Conservation (phyloP, 35 echinoderm and acorn worm genomes). For the Acanthaster planci region DNA sequence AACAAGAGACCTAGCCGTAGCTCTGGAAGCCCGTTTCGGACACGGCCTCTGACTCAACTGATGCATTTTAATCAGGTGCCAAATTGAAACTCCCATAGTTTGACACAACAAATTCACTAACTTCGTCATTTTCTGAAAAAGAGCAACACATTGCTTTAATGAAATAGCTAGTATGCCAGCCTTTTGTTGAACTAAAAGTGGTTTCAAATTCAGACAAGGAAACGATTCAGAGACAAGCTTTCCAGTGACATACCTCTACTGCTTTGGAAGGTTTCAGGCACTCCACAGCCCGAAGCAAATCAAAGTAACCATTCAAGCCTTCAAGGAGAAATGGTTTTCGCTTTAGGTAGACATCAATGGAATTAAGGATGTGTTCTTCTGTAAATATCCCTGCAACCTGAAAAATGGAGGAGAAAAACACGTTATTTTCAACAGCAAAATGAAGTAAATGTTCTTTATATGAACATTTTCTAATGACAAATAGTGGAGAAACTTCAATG, state of each 20-base stretch:
- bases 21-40: too few relatives aligned
- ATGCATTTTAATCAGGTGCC: too few relatives aligned
- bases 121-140: too few relatives aligned
- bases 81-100: too few relatives aligned
- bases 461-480: too few relatives aligned
- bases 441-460: too few relatives aligned
- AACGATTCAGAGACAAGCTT: too few relatives aligned
- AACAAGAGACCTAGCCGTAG: too few relatives aligned
- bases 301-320: constrained; percentile 91
- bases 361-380: constrained; percentile 83
- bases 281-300: constrained; percentile 66
- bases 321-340: constrained; percentile 67
- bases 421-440: background rate
- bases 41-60: too few relatives aligned
- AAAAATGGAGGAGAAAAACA: background rate
- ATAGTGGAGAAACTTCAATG: too few relatives aligned
- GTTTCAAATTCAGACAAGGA: too few relatives aligned
- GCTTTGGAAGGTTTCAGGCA: constrained; percentile 50
- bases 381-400: constrained; percentile 77
- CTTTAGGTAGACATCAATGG: constrained; percentile 68
- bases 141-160: constrained; percentile 2
- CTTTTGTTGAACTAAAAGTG: background rate
- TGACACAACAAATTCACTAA: too few relatives aligned
- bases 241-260: constrained; percentile 42
- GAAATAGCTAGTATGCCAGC: background rate